Evolutionary conservation across 2,797 vertebrate genomes (phyloP).

Genomic region (Vireo griseus): DNA sequence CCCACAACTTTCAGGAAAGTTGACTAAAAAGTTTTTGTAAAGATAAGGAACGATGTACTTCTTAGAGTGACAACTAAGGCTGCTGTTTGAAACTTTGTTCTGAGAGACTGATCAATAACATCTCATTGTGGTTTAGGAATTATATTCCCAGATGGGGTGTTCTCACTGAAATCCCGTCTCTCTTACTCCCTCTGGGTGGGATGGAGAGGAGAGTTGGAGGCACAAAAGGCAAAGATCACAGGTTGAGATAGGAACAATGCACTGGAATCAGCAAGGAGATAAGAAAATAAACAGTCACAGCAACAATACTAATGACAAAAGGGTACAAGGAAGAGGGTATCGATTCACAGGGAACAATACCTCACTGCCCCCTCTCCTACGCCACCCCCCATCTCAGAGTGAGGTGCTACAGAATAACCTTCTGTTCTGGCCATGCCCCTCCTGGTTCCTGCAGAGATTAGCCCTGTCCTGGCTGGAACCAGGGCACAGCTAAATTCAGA

Average conservation of each 20-base stretch:
- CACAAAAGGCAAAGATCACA: neutral
- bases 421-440: neutral
- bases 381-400: no score
- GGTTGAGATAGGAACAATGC: neutral
- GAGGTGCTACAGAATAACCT: neutral
- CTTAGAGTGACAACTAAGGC: neutral
- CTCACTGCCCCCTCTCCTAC: rapidly evolving
- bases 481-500: neutral
- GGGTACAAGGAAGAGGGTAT: neutral
- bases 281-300: neutral
- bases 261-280: neutral
- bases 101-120: neutral
- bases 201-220: neutral
- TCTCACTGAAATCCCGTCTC: neutral
- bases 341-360: neutral
- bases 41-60: neutral
- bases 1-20: neutral
- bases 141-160: neutral
- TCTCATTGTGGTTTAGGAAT: neutral
- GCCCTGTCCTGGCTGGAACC: neutral
- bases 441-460: neutral
- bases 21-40: neutral
- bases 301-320: neutral
- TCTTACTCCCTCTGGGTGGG: neutral
- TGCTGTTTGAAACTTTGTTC: neutral